Evolutionary conservation across 2,113 vertebrate species (phyloP).

Genomic region (Panurus biarmicus): DNA sequence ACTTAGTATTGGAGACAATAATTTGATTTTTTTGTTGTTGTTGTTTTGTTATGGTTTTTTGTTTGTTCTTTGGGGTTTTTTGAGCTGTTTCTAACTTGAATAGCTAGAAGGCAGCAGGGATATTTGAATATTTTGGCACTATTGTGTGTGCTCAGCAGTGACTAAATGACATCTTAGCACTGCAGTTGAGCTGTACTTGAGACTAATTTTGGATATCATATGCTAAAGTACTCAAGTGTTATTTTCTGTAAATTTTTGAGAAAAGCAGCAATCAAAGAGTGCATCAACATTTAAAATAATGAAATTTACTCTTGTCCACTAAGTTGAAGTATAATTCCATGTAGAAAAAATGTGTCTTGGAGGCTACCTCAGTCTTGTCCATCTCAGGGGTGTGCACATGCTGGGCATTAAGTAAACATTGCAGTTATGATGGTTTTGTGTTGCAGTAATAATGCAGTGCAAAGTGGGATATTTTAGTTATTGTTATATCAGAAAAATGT

Average conservation of each 20-base stretch:
- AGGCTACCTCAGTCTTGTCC: background rate
- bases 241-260: background rate
- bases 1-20: background rate
- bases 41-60: too few relatives aligned
- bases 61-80: too few relatives aligned
- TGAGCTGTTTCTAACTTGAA: background rate
- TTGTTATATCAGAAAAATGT: background rate
- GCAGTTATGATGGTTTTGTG: rapidly evolving
- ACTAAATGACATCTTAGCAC: background rate
- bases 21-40: background rate
- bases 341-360: too few relatives aligned
- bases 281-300: background rate
- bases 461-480: background rate
- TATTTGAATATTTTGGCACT: background rate
- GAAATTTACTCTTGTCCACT: background rate
- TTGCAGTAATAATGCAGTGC: background rate
- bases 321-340: background rate
- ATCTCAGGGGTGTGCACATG: rapidly evolving
- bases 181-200: background rate
- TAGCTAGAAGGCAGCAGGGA: background rate
- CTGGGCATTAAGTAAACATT: background rate
- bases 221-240: background rate
- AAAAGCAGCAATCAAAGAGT: background rate
- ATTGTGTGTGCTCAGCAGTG: background rate
- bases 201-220: background rate